Conservation (phyloP, 1,140 invertebrate species). For the Conopomorpha cramerella region DNA sequence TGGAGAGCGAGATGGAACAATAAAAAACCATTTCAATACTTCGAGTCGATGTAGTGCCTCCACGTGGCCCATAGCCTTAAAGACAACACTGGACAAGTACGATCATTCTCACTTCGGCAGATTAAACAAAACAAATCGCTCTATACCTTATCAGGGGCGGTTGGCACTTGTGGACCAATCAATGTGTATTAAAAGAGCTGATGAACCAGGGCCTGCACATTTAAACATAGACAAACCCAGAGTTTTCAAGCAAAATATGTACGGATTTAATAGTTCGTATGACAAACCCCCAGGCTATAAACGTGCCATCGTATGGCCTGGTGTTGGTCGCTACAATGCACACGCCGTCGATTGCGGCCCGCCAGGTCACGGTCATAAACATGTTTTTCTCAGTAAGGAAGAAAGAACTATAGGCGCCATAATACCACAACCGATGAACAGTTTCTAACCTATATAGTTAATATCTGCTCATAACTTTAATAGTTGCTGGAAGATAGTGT, state of each 20-base stretch:
- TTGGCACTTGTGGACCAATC: slow-evolving; percentile 28
- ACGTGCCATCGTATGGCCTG: slow-evolving; percentile 32
- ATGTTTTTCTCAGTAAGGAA: slow-evolving; percentile 35
- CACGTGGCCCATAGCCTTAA: slow-evolving; percentile 30
- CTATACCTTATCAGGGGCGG: slow-evolving; percentile 22
- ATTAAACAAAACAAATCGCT: slow-evolving; percentile 40
- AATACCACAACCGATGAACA: slow-evolving; percentile 32
- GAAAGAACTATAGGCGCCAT: slow-evolving; percentile 31
- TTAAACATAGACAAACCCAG: slow-evolving; percentile 18
- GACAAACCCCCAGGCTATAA: slow-evolving; percentile 33
- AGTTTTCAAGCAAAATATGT: slow-evolving; percentile 21
- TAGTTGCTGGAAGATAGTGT: too few species aligned
- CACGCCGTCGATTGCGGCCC: slow-evolving; percentile 15
- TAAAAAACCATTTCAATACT: slow-evolving; percentile 36
- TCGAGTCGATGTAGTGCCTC: slow-evolving; percentile 16
- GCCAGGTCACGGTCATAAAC: slow-evolving; percentile 29
- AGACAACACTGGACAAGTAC: slow-evolving; percentile 28
- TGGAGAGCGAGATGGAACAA: slow-evolving; percentile 25
- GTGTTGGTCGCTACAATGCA: slow-evolving; percentile 27
- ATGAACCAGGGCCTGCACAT: slow-evolving; percentile 28
- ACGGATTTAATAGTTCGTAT: slow-evolving; percentile 38
- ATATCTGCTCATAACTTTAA: too few species aligned
- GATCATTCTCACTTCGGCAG: slow-evolving; percentile 28
- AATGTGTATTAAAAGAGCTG: slow-evolving; percentile 20
- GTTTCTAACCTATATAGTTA: slow-evolving; percentile 25